Conservation (phyloP, 2,888 invertebrate genomes). For the Eremobia ochroleuca region DNA sequence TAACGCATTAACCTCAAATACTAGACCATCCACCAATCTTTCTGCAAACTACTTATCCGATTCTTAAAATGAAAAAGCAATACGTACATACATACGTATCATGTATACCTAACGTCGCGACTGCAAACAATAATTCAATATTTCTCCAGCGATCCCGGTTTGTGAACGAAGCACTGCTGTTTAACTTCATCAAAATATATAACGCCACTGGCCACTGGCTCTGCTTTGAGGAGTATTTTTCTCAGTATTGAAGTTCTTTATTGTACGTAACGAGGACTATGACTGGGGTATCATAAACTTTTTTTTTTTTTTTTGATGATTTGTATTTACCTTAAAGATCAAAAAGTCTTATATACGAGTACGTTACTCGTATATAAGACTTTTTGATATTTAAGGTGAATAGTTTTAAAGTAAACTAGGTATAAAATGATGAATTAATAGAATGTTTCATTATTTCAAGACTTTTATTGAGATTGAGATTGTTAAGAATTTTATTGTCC, state of each 20-base stretch:
- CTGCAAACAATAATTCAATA: conserved; percentile 71
- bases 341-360: no score
- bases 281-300: not conserved
- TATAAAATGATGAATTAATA: no score
- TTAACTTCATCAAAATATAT: conserved; percentile 68
- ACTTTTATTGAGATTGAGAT: no score
- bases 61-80: conserved; percentile 24
- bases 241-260: conserved; percentile 36
- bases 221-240: conserved; percentile 40
- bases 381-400: no score
- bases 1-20: not conserved
- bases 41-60: conserved; percentile 1
- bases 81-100: not conserved
- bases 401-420: no score
- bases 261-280: conserved; percentile 39
- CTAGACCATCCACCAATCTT: not conserved
- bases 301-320: no score
- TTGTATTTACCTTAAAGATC: no score
- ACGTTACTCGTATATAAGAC: no score
- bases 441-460: no score
- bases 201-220: conserved; percentile 18
- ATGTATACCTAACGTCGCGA: not conserved
- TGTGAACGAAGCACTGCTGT: conserved; percentile 55
- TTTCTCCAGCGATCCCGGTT: conserved; percentile 65
- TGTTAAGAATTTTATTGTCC: no score